Base-by-base conservation (phyloP, 2,113 vertebrate genomes). In the Eptesicus fuscus region DNA sequence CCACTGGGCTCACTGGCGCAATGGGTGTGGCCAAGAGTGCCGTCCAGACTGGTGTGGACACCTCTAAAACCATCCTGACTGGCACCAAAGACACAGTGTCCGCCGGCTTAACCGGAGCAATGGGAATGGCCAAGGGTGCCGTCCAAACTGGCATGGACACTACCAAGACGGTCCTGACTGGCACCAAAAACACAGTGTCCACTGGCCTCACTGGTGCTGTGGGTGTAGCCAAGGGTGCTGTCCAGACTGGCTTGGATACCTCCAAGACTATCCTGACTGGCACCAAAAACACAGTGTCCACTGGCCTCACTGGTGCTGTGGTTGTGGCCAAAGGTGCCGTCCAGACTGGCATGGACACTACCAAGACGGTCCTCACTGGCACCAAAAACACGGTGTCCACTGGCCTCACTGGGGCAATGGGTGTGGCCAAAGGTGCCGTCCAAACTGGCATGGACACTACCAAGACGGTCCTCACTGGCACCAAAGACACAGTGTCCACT, bases 261-360 rank as follows among this genome's bases (percentile, higher is more conserved):
- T 12, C 35, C 5, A n/a, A 91, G 17, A 11, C 16, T 0, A 10
- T 42, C 4, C 98, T 99, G 88, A 98, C 97, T 13, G 98, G 98
- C 0, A 95, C 99, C 0, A 97, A 99, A 96, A 98, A 78, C 97
- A 98, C 98, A 0, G 98, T 99, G 18, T 30, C 37, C 25, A 49
- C 18, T 1, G 88, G 93, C 0, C 17, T 78, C 5, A 42, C 73
- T 0, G 87, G 93, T 10, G 88, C 93, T 8, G 1, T 90, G 71
- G 16, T 17, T 1, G 3, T 94, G 42, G 79, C 85, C 63, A 93
- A 84, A 10, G 79, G 74, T 0, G 8, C 35, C 0, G 5, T 82
- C 4, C 87, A 90, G 10, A 35, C 3, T 0, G 82, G 91, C 0
- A 0, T 95, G 37, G 91, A 87, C 25, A 87, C 95, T 1, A 9